Evolutionary conservation across 2,113 vertebrate genomes (phyloP).

Genomic region (Neoarius graeffei): DNA sequence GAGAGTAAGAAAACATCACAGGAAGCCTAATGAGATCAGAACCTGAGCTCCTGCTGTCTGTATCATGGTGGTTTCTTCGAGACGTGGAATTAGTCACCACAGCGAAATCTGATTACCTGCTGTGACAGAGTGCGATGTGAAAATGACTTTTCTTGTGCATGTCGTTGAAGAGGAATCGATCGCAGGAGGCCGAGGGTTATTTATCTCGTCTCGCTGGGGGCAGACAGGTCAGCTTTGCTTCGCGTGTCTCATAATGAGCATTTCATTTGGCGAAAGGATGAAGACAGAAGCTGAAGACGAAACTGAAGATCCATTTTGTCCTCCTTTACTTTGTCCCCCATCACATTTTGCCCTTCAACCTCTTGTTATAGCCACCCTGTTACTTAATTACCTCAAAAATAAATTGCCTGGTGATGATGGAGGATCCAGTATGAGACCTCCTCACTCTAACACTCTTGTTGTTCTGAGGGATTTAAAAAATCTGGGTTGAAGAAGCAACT

Average conservation of each 20-base stretch:
- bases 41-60: constrained; percentile 54
- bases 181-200: constrained; percentile 73
- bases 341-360: neutral
- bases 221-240: constrained; percentile 57
- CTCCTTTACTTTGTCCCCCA: neutral
- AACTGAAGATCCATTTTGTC: constrained; percentile 5
- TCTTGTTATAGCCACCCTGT: constrained; percentile 41
- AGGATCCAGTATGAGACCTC: constrained; percentile 63
- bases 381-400: constrained; percentile 65
- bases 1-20: neutral
- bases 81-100: constrained; percentile 74
- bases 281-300: constrained; percentile 46
- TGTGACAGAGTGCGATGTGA: constrained; percentile 78
- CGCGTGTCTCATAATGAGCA: constrained; percentile 60
- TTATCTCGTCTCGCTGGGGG: constrained; percentile 74
- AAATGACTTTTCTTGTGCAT: constrained; percentile 87
- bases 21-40: constrained; percentile 10
- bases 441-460: constrained; percentile 64
- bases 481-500: constrained; percentile 42
- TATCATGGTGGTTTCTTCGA: constrained; percentile 74
- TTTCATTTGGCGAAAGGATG: constrained; percentile 65
- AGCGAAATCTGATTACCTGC: constrained; percentile 81
- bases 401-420: constrained; percentile 60
- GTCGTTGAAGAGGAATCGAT: constrained; percentile 86
- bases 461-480: constrained; percentile 59